Conservation (phyloP, 1,140 invertebrate genomes). For the Tetragnatha versicolor region DNA sequence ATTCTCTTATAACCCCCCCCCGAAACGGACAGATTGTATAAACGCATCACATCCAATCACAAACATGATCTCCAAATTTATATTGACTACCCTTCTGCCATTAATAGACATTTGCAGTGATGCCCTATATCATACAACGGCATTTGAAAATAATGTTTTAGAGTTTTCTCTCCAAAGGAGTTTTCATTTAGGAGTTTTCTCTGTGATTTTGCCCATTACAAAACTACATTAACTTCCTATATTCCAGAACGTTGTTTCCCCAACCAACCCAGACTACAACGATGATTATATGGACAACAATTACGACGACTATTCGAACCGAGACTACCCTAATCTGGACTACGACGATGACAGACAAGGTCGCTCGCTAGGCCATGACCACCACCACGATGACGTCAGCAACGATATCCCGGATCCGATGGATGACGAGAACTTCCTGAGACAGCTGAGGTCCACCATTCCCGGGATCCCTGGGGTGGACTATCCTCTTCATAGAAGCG, state of each 20-base stretch:
- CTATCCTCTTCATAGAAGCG: slow-evolving; percentile 63
- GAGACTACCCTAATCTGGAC: slow-evolving; percentile 22
- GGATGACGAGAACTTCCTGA: neutral
- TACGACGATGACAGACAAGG: slow-evolving; percentile 2
- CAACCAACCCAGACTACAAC: neutral
- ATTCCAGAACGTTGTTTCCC: neutral
- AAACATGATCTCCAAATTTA: too few relatives aligned
- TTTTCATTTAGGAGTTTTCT: too few relatives aligned
- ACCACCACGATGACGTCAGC: neutral
- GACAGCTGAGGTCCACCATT: slow-evolving; percentile 33
- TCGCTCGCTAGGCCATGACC: neutral
- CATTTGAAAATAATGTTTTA: neutral
- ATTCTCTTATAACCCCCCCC: too few relatives aligned
- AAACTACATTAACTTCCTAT: neutral
- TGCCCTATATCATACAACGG: neutral
- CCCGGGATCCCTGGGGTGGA: slow-evolving; percentile 65
- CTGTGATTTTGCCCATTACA: neutral
- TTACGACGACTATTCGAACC: slow-evolving; percentile 21
- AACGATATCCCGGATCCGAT: neutral
- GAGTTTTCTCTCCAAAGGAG: neutral
- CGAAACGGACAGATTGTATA: too few relatives aligned
- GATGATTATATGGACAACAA: slow-evolving; percentile 17
- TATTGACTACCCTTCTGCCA: neutral
- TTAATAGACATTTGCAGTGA: neutral
- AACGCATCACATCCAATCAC: too few relatives aligned